Evolutionary conservation across 2,888 invertebrate genomes (phyloP), one percentile per base, ranked within the genome.

Genomic region (Watsonalla binaria): DNA sequence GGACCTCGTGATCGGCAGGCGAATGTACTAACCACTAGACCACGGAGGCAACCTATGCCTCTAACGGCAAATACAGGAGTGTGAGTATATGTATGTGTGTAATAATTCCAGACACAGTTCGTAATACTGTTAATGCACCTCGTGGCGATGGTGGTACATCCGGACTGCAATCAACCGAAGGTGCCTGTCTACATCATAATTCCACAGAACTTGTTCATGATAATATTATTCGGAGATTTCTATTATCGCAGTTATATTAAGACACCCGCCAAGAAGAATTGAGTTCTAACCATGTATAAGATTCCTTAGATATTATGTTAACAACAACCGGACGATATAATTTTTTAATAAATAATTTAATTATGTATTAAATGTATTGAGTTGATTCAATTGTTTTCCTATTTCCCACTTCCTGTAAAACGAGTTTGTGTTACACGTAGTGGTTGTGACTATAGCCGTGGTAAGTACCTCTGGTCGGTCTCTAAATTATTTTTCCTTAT

Each of bases 151-250:
- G 59, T 80, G 5, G 66, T 90, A 55, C 66, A 75, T 24, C 65
- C 82, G 0, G 84, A 92, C 35, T 95, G 95, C 68, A 73, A 68
- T 0, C 93, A 88, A 71, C 94, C 95, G 1, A 82, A 81, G 45
- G 79, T 88, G 68, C 85, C 92, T 0, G 84, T 92, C 0, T 86
- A 87, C 53, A 62, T 93, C 6, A 78, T 93, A 35, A 82, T 94
- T 15, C 92, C 93, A 0, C 95, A 95, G 72, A 94, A 94, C 74
- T 62, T 93, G 0, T 93, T 94, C 68, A 94, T 95, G 92, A 82
- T 94, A 7, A 68, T 92, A n/a, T 78, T 95, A 33, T 95, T 95
- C 72, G 77, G 82, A 6, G 94, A 95, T 62, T 95, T 95, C 79
- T 95, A 95, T 68, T 92, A 92, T 63, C 92, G 92, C 53, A 68